phyloP scores from a whole-genome alignment of 2,797 vertebrate species.

The Lithobates sylvaticus region DNA sequence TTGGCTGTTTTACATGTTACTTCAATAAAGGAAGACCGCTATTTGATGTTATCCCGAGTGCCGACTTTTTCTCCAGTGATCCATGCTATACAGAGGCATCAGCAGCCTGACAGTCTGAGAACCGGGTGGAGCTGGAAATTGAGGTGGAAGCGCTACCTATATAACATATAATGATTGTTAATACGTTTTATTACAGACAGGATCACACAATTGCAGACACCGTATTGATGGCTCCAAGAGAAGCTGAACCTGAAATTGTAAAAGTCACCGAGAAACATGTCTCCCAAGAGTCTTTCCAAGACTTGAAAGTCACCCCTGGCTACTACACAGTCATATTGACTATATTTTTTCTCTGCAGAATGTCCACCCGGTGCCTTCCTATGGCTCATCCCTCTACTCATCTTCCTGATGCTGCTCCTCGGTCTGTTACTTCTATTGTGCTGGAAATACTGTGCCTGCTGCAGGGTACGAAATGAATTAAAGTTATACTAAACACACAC shows the following conservation, averaged over 20 bases:
- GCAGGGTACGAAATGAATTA: conserved; percentile 80
- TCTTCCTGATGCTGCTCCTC: conserved; percentile 90
- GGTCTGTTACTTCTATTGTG: conserved; percentile 91
- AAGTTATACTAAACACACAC: not conserved
- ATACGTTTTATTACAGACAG: conserved; percentile 74
- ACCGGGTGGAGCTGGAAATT: too few relatives aligned
- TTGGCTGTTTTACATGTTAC: too few relatives aligned
- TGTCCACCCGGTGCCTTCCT: conserved; percentile 88
- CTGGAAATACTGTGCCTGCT: conserved; percentile 94
- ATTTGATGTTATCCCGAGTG: too few relatives aligned
- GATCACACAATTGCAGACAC: conserved; percentile 91
- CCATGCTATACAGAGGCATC: too few relatives aligned
- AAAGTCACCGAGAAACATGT: conserved; percentile 89
- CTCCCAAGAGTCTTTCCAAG: conserved; percentile 82
- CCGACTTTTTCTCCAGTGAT: too few relatives aligned
- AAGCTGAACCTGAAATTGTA: conserved; percentile 85
- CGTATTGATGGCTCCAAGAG: conserved; percentile 86
- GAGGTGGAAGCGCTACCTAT: too few relatives aligned
- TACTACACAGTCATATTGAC: conserved; percentile 95
- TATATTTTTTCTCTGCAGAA: conserved; percentile 79
- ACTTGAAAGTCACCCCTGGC: conserved; percentile 90
- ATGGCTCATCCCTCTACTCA: conserved; percentile 92
- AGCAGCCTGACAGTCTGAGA: too few relatives aligned
- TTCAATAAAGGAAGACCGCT: too few relatives aligned
- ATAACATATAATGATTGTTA: not conserved